Percentiles rank a stretch among this genome's conserved stretches.
Conservation (phyloP, 2,113 vertebrate species). For the Gymnocephalus cernua region DNA sequence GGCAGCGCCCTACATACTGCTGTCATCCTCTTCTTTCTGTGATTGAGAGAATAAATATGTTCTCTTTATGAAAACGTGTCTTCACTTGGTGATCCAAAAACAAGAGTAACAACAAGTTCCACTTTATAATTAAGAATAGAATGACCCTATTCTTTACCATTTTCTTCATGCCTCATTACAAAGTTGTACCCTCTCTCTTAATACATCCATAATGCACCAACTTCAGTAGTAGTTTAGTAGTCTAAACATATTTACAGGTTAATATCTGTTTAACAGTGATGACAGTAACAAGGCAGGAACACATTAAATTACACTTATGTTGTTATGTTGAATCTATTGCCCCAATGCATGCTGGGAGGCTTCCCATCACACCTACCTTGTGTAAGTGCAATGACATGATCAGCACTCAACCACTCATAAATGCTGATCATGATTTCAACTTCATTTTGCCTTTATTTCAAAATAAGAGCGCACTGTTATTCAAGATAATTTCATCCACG, state of each 20-base stretch:
- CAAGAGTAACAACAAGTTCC: neutral
- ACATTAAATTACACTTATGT: neutral
- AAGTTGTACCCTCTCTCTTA: neutral
- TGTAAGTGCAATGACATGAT: neutral
- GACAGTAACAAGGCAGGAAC: neutral
- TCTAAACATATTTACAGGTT: no score
- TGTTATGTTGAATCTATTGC: neutral
- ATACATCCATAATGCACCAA: neutral
- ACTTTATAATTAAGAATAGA: neutral
- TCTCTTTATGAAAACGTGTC: slow-evolving; percentile 14
- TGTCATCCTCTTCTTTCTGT: neutral
- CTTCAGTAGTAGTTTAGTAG: neutral
- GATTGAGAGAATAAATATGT: slow-evolving; percentile 14
- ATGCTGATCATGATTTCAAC: neutral
- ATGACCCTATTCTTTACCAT: neutral
- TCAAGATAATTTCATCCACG: neutral
- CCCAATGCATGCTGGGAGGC: slow-evolving; percentile 17
- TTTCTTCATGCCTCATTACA: neutral
- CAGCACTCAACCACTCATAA: no score
- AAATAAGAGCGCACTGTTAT: neutral
- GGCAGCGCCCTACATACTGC: neutral
- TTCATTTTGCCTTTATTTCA: neutral
- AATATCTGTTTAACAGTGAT: no score
- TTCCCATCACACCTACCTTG: neutral
- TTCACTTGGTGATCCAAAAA: slow-evolving; percentile 3